phyloP scores from a whole-genome alignment of 2,797 vertebrate genomes.

The Poeciliopsis turneri region DNA sequence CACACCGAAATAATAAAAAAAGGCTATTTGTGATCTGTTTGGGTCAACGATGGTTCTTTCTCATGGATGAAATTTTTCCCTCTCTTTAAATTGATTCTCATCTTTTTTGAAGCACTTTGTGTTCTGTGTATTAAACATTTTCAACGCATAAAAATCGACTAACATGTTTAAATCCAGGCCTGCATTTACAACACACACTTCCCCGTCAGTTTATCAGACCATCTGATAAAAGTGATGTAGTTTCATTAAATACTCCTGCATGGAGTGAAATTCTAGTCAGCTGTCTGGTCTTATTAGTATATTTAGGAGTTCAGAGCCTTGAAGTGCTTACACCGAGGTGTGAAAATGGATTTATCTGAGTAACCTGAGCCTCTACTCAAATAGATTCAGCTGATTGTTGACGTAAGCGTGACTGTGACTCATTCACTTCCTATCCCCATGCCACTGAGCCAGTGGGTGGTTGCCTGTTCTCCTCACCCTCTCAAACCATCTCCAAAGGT shows the following conservation, averaged over 20 bases:
- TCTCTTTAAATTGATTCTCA: background rate
- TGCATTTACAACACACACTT: background rate
- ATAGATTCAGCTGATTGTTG: conserved; percentile 51
- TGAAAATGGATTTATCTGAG: conserved; percentile 7
- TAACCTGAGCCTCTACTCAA: conserved; percentile 13
- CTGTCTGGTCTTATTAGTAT: background rate
- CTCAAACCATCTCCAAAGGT: conserved; percentile 31
- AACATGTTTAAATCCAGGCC: background rate
- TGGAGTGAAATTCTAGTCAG: background rate
- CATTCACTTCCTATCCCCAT: conserved; percentile 34
- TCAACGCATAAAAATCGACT: background rate
- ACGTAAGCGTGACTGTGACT: conserved; percentile 48
- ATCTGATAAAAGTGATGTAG: background rate
- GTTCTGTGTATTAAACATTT: background rate
- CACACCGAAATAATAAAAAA: background rate
- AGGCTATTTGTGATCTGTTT: too few relatives aligned
- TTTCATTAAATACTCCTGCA: background rate
- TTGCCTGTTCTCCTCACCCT: conserved; percentile 24
- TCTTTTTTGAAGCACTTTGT: background rate
- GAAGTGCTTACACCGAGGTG: background rate
- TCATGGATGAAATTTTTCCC: too few relatives aligned
- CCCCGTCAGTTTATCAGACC: background rate
- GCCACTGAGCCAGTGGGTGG: conserved; percentile 35
- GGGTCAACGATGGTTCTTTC: too few relatives aligned
- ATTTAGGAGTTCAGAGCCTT: background rate